Evolutionary conservation across 2,797 vertebrate genomes (phyloP).

Genomic region (Prunella strophiata): DNA sequence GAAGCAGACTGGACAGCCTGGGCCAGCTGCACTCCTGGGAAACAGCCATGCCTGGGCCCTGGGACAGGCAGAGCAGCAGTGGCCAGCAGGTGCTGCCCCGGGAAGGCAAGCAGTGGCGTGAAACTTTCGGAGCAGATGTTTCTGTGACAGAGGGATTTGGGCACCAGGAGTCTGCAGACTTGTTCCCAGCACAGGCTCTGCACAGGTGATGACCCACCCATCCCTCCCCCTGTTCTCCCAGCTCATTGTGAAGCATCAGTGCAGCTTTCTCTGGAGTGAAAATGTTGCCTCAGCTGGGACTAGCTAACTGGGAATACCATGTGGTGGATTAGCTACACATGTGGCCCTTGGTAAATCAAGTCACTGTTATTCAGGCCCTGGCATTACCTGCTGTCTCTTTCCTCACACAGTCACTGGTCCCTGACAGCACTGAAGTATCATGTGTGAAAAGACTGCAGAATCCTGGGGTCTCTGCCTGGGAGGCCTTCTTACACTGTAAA

Average conservation of each 20-base stretch:
- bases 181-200: neutral
- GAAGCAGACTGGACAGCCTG: neutral
- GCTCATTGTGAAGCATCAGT: neutral
- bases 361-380: neutral
- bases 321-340: neutral
- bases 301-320: neutral
- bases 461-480: neutral
- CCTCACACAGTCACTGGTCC: neutral
- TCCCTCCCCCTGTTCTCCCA: neutral
- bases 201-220: slow-evolving; percentile 59
- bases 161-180: neutral
- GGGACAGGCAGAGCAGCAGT: neutral
- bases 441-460: neutral
- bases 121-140: neutral
- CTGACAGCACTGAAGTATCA: neutral
- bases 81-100: neutral
- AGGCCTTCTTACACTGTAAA: neutral
- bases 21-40: neutral
- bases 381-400: neutral
- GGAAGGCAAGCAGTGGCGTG: neutral
- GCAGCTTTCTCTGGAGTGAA: neutral
- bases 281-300: neutral
- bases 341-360: neutral
- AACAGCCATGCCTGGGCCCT: neutral
- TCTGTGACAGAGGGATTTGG: neutral